phyloP scores from a whole-genome alignment of 2,113 vertebrate genomes.

The Ctenodactylus gundi region DNA sequence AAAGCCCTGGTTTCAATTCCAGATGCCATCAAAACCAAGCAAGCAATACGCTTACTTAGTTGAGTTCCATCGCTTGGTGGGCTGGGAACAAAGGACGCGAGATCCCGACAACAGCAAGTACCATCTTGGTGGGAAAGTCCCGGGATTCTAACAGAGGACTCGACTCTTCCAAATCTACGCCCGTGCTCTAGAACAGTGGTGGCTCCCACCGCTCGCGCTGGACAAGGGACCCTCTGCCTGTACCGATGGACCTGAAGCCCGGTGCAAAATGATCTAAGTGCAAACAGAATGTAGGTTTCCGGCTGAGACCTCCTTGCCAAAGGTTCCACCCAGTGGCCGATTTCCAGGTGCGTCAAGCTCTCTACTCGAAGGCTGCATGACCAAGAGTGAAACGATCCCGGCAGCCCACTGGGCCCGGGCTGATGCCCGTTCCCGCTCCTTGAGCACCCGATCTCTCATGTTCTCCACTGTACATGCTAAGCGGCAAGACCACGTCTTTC shows the following conservation, averaged over 20 bases:
- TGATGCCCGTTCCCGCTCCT: conserved; percentile 74
- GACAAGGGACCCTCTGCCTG: neutral
- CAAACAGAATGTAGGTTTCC: conserved; percentile 43
- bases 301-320: conserved; percentile 50
- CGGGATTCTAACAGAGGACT: neutral
- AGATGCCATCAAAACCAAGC: no score
- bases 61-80: neutral
- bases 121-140: neutral
- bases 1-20: no score
- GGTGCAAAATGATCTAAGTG: conserved; percentile 19
- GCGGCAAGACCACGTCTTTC: neutral
- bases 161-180: neutral
- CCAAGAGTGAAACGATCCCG: no score
- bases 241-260: neutral
- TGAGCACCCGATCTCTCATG: conserved; percentile 33
- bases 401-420: no score
- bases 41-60: neutral
- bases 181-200: no score
- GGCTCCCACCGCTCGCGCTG: no score
- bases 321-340: conserved; percentile 30
- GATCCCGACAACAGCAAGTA: neutral
- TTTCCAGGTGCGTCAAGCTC: conserved; percentile 39
- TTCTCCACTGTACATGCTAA: neutral
- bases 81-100: neutral
- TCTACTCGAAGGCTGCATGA: conserved; percentile 8